phyloP scores from a whole-genome alignment of 2,113 vertebrate species.

The Leucoraja erinaceus region DNA sequence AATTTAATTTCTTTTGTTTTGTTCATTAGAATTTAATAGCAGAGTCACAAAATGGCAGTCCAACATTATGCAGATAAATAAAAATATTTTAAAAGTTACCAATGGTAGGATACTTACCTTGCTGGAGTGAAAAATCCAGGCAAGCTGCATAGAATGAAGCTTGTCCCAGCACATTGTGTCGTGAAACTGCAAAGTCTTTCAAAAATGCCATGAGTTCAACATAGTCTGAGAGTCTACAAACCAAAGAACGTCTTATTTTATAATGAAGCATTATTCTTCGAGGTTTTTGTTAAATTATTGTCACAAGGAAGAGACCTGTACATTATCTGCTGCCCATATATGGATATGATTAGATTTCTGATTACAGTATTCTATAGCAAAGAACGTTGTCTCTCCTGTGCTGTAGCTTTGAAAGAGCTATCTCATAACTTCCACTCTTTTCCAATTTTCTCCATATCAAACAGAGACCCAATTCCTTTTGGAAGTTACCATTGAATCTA shows the following conservation, averaged over 20 bases:
- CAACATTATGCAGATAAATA: neutral
- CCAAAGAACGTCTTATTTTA: neutral
- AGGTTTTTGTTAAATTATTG: neutral
- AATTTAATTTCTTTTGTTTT: neutral
- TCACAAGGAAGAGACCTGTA: neutral
- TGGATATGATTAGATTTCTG: neutral
- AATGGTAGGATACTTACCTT: neutral
- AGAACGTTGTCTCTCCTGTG: no score
- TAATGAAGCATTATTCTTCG: neutral
- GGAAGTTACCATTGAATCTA: neutral
- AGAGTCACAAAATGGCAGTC: neutral
- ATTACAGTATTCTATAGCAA: neutral
- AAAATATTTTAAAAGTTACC: no score
- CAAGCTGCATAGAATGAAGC: constrained; percentile 30
- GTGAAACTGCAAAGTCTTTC: neutral
- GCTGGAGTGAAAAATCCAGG: constrained; percentile 19
- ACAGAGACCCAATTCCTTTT: neutral
- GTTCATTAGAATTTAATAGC: neutral
- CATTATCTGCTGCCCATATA: neutral
- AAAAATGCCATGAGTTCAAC: constrained; percentile 3
- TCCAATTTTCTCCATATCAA: neutral
- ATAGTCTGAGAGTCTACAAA: constrained; percentile 14
- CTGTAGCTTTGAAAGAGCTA: no score
- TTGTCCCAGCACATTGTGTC: constrained; percentile 7
- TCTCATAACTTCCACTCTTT: no score